Percentiles rank a stretch among this genome's conserved stretches.
These are phyloP conservation scores for Cylloceria caligata DNA, from an alignment of 2,888 invertebrate species.

Conservation along the genomic window DNA sequence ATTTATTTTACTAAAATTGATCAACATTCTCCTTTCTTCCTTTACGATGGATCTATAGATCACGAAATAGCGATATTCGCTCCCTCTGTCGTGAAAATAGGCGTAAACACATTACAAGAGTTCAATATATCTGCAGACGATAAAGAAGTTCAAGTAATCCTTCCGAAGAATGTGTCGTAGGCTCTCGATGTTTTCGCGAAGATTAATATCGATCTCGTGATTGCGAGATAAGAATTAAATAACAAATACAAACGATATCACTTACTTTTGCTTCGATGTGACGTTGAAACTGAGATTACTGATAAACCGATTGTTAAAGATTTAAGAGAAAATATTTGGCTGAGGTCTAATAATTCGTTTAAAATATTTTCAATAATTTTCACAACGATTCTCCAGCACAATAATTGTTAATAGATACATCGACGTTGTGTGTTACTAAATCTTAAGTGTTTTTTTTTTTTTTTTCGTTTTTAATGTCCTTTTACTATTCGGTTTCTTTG, in stretches of 20 bases:
- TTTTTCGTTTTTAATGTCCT: background rate
- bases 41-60: conserved; percentile 50
- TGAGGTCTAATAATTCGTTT: conserved; percentile 13
- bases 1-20: no score
- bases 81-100: conserved; percentile 38
- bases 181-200: conserved; percentile 29
- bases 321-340: conserved; percentile 55
- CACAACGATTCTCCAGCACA: background rate
- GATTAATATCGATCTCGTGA: conserved; percentile 47
- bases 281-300: conserved; percentile 75
- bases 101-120: background rate
- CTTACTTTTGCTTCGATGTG: conserved; percentile 73
- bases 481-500: background rate
- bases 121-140: conserved; percentile 27
- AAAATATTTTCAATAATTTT: conserved; percentile 3
- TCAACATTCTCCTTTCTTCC: no score
- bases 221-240: conserved; percentile 37
- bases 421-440: background rate
- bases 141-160: conserved; percentile 16
- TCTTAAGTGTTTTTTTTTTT: background rate
- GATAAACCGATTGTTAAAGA: conserved; percentile 32
- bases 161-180: background rate
- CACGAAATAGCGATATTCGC: conserved; percentile 12
- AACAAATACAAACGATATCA: conserved; percentile 22
- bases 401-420: background rate